Percentiles rank a stretch among this genome's conserved stretches.
These are phyloP conservation scores for Brachyrhaphis roseni DNA, from an alignment of 2,797 vertebrate species.

Conservation along the genomic window DNA sequence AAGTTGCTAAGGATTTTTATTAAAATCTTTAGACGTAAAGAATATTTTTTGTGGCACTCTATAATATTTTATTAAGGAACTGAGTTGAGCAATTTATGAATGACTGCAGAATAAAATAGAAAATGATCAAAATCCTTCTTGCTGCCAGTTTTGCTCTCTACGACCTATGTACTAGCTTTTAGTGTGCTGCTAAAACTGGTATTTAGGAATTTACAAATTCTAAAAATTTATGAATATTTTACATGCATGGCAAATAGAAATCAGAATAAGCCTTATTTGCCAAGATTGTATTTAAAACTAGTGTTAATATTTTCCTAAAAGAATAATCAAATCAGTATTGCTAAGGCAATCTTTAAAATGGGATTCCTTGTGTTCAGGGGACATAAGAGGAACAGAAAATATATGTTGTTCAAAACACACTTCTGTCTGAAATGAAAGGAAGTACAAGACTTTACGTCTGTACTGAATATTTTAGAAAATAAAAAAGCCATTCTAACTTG, in stretches of 20 bases:
- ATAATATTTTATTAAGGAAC: not conserved
- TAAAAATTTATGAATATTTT: not conserved
- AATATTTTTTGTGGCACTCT: not conserved
- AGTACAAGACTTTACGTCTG: not conserved
- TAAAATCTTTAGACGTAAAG: not conserved
- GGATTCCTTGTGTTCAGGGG: not conserved
- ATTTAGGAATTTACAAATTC: not conserved
- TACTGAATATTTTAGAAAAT: not conserved
- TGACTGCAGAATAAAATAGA: not conserved
- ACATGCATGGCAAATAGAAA: not conserved
- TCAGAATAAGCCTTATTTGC: not conserved
- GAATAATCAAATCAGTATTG: not conserved
- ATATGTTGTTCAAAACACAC: conserved; percentile 1
- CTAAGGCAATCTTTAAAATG: not conserved
- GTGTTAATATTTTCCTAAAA: not conserved
- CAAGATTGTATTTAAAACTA: not conserved
- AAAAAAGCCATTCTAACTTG: conserved; percentile 55
- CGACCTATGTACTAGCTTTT: not conserved
- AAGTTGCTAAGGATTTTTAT: not conserved
- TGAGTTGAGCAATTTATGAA: not conserved
- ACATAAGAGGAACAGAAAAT: not conserved
- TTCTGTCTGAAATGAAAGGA: not conserved
- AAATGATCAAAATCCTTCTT: not conserved
- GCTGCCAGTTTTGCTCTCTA: not conserved
- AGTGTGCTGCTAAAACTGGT: not conserved